Evolutionary conservation across 2,113 vertebrate genomes (phyloP), one percentile per base, ranked within the genome.

Genomic region (Cnemophilus loriae): DNA sequence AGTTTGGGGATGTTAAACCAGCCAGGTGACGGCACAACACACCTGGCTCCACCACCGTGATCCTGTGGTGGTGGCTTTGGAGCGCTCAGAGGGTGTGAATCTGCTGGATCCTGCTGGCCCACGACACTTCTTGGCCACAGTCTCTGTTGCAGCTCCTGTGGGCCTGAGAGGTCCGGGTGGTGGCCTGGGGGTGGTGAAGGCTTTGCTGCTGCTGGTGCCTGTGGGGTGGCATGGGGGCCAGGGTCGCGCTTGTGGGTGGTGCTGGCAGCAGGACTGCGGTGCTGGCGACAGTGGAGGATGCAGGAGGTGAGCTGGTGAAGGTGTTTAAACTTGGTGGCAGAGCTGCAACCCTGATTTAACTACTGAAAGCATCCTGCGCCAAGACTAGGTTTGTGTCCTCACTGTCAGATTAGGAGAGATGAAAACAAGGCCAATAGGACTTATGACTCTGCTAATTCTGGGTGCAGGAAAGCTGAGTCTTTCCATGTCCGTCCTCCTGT

Each of bases 241-340:
- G 13, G 30, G 16, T 44, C 3, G 1, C 1, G 3, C 46, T 28
- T 14, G 22, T 1, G 4, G 61, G 20, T 32, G 35, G 41, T 11
- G 24, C 21, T 33, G 26, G 41, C 50, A 32, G 47, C 27, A 46
- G 56, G 26, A 21, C 35, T 18, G 53, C 16, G 64, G 59, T 13
- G 4, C 44, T 8, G 81, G 35, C 0, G 4, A 37, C 11, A 26
- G 57, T 20, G 42, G 23, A 18, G n/a, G 32, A 46, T 16, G 50
- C 16, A 78, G 57, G 69, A 23, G 53, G 19, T 8, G 82, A 79
- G 6, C n/a, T 39, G 53, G 23, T 22, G 81, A 37, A 61, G 64
- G 59, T 27, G 16, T 86, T 88, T 26, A 55, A 67, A 42, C 57
- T 70, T 20, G 22, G 65, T 69, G 59, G 30, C 65, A 76, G 17